Evolutionary conservation across 1,140 invertebrate genomes (phyloP), one percentile per base, ranked within the genome.

Genomic region (Drosophila lowei): DNA sequence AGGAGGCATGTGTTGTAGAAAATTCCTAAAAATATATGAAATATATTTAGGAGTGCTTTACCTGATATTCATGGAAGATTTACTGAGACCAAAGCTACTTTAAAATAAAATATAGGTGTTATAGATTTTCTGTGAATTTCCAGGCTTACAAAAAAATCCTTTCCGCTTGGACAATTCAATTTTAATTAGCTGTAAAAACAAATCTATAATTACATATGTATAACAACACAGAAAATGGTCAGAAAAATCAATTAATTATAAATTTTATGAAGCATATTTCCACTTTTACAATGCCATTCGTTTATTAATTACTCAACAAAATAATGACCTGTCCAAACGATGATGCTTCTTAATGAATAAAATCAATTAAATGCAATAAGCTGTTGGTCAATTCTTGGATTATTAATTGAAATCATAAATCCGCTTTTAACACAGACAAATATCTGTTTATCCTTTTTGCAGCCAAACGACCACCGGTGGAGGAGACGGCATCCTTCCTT

Each of bases 391-490:
- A 47, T 28, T 11, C 3, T 13, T 21, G 25, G 34, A 42, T 68
- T 68, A 68, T 67, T 67, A 68, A 68, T 68, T 68, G 11, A 30
- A 23, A 57, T 18, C 11, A 60, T 53, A 72, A 80, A 75, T 11
- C 9, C 30, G 9, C 9, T 76, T 66, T 47, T 21, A 46, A 15
- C 18, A 73, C 43, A 54, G 66, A 55, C 65, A 44, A 42, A 25
- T 65, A 43, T 49, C 41, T 59, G 41, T 46, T 15, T 62, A 25
- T 68, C 9, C 61, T 52, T 66, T 48, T 79, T 81, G 47, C 75
- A 98, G 98, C 98, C n/a, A 98, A 98, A 92, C 93, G 98, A 86
- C 98, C 98, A 72, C 98, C 98, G 34, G 97, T 99, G 8, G 97
- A 98, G 92, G 98, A 99, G 91, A 99, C 97, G 4, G 96, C 97